Evolutionary conservation across 2,888 invertebrate species (phyloP).

Genomic region (Dysmachus trigonus): DNA sequence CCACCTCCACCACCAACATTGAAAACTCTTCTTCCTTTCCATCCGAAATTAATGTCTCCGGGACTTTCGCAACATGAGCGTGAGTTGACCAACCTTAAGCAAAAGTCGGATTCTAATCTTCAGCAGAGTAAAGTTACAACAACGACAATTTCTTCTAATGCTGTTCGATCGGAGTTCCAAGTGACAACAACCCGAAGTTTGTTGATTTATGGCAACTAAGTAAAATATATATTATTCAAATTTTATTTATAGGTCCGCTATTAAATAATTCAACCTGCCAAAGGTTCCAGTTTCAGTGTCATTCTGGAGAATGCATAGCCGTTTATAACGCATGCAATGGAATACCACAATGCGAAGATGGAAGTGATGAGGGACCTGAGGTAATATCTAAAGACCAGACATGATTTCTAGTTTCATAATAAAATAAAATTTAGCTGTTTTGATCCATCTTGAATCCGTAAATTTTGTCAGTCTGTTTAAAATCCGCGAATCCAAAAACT

Average conservation of each 20-base stretch:
- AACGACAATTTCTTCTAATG: constrained; percentile 45
- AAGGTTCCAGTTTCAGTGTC: constrained; percentile 88
- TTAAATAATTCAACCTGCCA: constrained; percentile 68
- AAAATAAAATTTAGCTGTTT: too few relatives aligned
- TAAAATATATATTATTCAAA: not conserved
- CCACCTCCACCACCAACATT: constrained; percentile 56
- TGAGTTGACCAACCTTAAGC: constrained; percentile 63
- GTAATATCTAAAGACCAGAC: not conserved
- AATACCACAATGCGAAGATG: constrained; percentile 90
- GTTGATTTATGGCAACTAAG: not conserved
- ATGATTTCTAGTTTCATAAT: too few relatives aligned
- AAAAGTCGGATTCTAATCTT: constrained; percentile 61
- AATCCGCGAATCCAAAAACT: too few relatives aligned
- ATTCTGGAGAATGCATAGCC: constrained; percentile 90
- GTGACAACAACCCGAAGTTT: constrained; percentile 41
- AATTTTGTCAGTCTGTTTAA: too few relatives aligned
- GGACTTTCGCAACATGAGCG: constrained; percentile 62
- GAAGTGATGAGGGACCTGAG: constrained; percentile 89
- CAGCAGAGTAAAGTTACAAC: constrained; percentile 56
- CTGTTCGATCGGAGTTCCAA: constrained; percentile 18
- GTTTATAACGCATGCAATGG: constrained; percentile 96
- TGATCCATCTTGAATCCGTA: too few relatives aligned
- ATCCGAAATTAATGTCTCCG: not conserved
- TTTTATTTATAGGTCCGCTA: not conserved
- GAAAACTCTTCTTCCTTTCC: constrained; percentile 44